phyloP scores from a whole-genome alignment of 2,797 vertebrate species.

The Amblyopsis hoosieri region DNA sequence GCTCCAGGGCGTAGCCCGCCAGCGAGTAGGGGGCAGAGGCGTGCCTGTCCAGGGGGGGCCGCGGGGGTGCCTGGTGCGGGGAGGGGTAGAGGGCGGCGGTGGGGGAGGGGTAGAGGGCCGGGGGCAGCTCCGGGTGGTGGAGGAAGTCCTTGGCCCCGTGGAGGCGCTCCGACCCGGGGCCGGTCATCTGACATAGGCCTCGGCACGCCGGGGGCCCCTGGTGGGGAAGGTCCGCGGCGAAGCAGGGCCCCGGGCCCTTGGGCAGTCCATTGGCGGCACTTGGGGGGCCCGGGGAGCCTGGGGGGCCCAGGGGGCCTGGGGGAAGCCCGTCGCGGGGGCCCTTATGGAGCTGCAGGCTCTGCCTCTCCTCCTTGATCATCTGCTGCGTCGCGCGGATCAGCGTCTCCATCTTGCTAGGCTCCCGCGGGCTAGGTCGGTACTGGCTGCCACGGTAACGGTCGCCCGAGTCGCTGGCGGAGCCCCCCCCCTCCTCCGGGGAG shows the following conservation, averaged over 20 bases:
- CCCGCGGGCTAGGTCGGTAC: conserved; percentile 86
- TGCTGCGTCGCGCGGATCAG: conserved; percentile 94
- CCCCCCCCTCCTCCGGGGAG: conserved; percentile 93
- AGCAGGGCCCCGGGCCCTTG: conserved; percentile 85
- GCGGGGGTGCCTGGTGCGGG: conserved; percentile 73
- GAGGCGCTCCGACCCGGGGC: conserved; percentile 86
- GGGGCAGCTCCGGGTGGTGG: conserved; percentile 79
- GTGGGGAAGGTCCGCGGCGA: conserved; percentile 76
- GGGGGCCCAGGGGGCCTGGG: conserved; percentile 61
- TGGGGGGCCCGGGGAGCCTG: too few relatives aligned
- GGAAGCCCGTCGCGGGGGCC: conserved; percentile 69
- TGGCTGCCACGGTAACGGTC: conserved; percentile 86
- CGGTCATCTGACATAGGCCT: conserved; percentile 78
- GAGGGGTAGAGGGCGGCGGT: conserved; percentile 83
- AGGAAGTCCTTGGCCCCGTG: conserved; percentile 88
- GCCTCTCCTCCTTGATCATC: conserved; percentile 98
- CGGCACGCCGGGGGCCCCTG: conserved; percentile 82
- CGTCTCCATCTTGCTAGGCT: conserved; percentile 95
- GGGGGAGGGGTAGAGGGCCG: conserved; percentile 78
- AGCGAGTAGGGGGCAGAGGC: conserved; percentile 84
- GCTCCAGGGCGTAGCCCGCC: conserved; percentile 92
- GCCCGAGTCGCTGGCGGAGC: conserved; percentile 92
- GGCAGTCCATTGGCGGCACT: conserved; percentile 80
- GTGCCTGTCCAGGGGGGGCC: conserved; percentile 93
- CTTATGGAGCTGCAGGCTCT: conserved; percentile 84